Conservation (phyloP, 2,797 vertebrate genomes). For the Nasua narica region DNA sequence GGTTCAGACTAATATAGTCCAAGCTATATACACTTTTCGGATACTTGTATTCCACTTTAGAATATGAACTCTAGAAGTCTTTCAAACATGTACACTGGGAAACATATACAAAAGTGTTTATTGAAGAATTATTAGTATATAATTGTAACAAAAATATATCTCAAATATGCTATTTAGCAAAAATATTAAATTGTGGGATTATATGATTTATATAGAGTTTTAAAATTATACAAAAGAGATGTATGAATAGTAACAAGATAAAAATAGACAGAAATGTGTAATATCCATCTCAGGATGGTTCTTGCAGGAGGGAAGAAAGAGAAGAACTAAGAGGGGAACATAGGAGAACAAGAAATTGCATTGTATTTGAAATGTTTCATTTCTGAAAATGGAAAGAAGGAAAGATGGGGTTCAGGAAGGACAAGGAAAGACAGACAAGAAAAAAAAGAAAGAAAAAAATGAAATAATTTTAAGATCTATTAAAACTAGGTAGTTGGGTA, state of each 20-base stretch:
- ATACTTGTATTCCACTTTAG: background rate
- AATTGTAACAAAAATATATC: background rate
- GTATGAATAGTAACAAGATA: background rate
- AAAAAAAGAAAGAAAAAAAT: no score
- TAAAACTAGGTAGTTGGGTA: background rate
- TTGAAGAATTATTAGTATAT: background rate
- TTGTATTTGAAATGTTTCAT: background rate
- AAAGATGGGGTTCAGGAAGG: accelerated
- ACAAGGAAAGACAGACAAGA: no score
- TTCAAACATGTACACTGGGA: background rate
- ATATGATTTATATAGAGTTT: background rate
- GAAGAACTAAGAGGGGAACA: background rate
- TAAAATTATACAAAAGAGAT: background rate
- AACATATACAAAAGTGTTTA: background rate
- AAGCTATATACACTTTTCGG: background rate
- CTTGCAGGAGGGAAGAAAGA: background rate
- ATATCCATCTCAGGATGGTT: background rate
- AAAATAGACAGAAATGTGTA: background rate
- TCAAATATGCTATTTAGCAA: background rate
- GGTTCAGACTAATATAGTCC: background rate
- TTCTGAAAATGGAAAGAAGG: background rate
- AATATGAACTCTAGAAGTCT: background rate
- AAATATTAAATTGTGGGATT: background rate
- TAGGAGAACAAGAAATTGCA: background rate
- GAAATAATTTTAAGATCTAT: background rate